Conservation (phyloP, 2,797 vertebrate genomes). For the Mus spretus region DNA sequence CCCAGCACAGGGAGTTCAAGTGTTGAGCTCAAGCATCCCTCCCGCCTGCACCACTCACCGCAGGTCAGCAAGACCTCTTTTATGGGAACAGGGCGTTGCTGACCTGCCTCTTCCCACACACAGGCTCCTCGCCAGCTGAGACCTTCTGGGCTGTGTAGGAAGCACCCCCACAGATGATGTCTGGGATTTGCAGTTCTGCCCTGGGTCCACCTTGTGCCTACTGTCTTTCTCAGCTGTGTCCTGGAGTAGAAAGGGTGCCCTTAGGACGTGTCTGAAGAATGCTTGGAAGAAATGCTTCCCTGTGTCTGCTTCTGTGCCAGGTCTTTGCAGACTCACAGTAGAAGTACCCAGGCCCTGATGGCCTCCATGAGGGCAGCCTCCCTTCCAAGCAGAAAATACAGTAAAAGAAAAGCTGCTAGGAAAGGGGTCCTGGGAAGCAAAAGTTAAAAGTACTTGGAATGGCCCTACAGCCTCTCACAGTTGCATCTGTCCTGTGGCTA, state of each 20-base stretch:
- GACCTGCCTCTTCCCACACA: constrained; percentile 33
- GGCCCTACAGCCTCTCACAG: not conserved
- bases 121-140: constrained; percentile 29
- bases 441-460: not conserved
- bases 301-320: not conserved
- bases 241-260: not conserved
- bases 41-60: not conserved
- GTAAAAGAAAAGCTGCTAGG: fast-evolving
- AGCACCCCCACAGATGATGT: not conserved
- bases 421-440: not conserved
- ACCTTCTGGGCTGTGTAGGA: not conserved
- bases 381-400: no score
- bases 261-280: not conserved
- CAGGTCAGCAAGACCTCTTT: constrained; percentile 61
- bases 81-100: not conserved
- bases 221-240: not conserved
- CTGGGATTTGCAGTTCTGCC: not conserved
- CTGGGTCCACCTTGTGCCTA: not conserved
- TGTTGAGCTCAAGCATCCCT: not conserved
- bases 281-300: not conserved
- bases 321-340: not conserved
- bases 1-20: not conserved
- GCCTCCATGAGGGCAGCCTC: not conserved
- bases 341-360: not conserved
- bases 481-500: not conserved